Base-by-base conservation (phyloP, 1,140 invertebrate genomes). In the Pseudachorutes palmiensis region DNA sequence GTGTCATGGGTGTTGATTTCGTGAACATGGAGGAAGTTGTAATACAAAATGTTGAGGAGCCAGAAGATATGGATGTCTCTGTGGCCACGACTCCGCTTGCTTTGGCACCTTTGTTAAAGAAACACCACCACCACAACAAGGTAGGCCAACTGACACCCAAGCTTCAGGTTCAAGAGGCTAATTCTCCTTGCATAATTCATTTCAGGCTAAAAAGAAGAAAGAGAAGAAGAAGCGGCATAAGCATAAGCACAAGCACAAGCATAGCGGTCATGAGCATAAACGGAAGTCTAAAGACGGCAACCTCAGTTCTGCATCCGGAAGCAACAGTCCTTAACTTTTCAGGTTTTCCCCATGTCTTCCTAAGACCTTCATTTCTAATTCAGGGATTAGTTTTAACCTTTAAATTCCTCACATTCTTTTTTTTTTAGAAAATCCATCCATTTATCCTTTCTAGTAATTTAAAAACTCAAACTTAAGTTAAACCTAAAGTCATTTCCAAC, bases 211-310 rank as follows among this genome's bases (percentile, higher is more conserved):
- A 76, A 89, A 89, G 74, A 88, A 87, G 77, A 89, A 90, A 74
- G 89, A 91, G 74, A 86, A 91, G 62, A 90, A 90, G 75, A 88
- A 90, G 77, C 89, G 89, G 74, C 85, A 89, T 71, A 88, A 88
- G 75, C 86, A 89, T 70, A 80, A 81, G 72, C 74, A 77, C 67
- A 77, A 76, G 61, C 77, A 80, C 60, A 75, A 74, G 31, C 79
- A 81, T 62, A 78, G 76, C 67, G 77, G 79, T 63, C 72, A 81
- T 67, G 78, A 79, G n/a, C 79, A 74, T 67, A 81, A 81, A 71
- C 77, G 77, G 62, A 78, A 81, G 75, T 70, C 80, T 1, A 82
- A 83, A 74, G 84, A 85, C 70, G 83, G 84, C 72, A 85, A 83
- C 32, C 74, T 86, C 16, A 86, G 84, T 75, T 85, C 84, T 3